A percentile compares a stretch with the other conserved stretches of the same genome.
These are phyloP conservation scores for Drosophila cracens DNA, from an alignment of 2,888 invertebrate species.

Conservation along the genomic window DNA sequence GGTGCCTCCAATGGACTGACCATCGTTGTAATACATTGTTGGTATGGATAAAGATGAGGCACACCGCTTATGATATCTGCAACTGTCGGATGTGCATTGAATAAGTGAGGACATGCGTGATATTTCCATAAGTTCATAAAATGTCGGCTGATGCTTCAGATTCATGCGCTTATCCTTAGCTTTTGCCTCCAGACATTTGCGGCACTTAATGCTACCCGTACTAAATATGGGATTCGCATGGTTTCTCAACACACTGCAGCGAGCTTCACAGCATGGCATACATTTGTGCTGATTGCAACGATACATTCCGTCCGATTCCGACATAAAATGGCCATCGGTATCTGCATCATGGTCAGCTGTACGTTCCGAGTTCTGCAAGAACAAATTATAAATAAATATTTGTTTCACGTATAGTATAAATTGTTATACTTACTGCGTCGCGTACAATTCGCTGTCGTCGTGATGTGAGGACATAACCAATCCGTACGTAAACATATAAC, in stretches of 20 bases:
- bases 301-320: constrained; percentile 80
- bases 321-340: constrained; percentile 78
- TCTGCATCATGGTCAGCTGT: constrained; percentile 82
- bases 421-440: constrained; percentile 84
- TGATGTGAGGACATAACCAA: constrained; percentile 93
- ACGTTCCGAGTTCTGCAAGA: constrained; percentile 81
- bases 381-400: neutral
- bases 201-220: constrained; percentile 66
- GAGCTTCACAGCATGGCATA: constrained; percentile 68
- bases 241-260: constrained; percentile 53
- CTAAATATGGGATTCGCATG: constrained; percentile 51
- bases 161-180: constrained; percentile 57
- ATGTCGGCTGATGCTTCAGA: constrained; percentile 77
- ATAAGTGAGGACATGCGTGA: constrained; percentile 80
- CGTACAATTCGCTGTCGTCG: constrained; percentile 90
- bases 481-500: constrained; percentile 97
- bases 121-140: constrained; percentile 83
- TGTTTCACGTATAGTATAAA: neutral
- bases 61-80: constrained; percentile 63
- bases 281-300: constrained; percentile 77
- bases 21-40: constrained; percentile 75
- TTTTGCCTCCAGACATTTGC: constrained; percentile 66
- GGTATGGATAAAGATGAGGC: constrained; percentile 49
- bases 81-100: constrained; percentile 80
- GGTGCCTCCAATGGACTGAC: constrained; percentile 77